phyloP scores from a whole-genome alignment of 2,113 vertebrate species.

The Tetrao urogallus region DNA sequence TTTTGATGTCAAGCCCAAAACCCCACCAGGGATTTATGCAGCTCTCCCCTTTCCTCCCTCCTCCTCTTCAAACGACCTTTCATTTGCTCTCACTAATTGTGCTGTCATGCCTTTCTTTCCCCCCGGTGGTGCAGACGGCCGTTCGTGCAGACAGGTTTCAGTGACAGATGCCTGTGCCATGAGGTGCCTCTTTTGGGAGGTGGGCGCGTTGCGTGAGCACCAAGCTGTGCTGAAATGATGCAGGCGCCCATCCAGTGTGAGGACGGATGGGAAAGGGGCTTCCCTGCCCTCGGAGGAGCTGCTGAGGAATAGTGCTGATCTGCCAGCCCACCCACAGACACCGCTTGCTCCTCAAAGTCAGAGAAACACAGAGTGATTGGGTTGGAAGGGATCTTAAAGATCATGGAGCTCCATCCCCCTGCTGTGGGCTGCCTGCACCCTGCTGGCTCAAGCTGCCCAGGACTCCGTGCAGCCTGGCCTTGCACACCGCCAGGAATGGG shows the following conservation, averaged over 20 bases:
- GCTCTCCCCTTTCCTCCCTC: constrained; percentile 68
- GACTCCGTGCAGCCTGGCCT: background rate
- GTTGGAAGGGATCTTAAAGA: background rate
- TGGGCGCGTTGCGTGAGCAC: background rate
- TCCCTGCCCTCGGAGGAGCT: background rate
- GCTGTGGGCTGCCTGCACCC: background rate
- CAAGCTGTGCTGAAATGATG: background rate
- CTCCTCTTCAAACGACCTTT: constrained; percentile 64
- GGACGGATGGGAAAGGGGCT: background rate
- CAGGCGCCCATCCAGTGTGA: constrained; percentile 4
- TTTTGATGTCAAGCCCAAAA: constrained; percentile 78
- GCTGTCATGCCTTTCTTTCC: constrained; percentile 60
- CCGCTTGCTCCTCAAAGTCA: background rate
- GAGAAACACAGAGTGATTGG: background rate
- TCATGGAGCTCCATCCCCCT: background rate
- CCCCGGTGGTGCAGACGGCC: constrained; percentile 56
- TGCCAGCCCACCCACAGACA: constrained; percentile 16
- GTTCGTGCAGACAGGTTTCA: constrained; percentile 48
- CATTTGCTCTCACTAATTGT: constrained; percentile 66
- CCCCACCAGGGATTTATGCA: constrained; percentile 71
- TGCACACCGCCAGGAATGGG: background rate
- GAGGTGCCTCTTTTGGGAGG: background rate
- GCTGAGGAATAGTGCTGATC: background rate
- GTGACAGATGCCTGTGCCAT: constrained; percentile 49
- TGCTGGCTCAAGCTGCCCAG: background rate